phyloP scores from a whole-genome alignment of 2,888 invertebrate species.

The Tipula confusa region DNA sequence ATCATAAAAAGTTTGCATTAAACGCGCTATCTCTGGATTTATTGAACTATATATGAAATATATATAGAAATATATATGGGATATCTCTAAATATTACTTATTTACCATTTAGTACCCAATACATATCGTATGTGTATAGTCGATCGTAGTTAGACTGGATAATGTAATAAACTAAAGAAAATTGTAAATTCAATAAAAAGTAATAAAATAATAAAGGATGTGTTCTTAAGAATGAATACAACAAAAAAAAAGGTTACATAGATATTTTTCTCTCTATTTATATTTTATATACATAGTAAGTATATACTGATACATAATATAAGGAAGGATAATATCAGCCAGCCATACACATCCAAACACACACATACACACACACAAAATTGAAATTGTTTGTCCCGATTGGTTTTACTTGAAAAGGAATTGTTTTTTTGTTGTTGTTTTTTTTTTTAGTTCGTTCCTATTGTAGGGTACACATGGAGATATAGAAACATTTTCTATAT shows the following conservation, averaged over 20 bases:
- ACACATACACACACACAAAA: not conserved
- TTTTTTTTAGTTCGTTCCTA: not conserved
- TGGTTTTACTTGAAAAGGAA: not conserved
- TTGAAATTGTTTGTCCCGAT: constrained; percentile 6
- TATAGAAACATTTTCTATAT: not conserved
- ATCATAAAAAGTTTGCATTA: no score
- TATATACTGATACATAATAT: not conserved
- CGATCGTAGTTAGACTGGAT: not conserved
- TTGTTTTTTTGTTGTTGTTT: no score
- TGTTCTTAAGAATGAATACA: not conserved
- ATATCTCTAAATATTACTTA: not conserved
- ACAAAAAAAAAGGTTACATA: not conserved
- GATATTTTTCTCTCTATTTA: not conserved
- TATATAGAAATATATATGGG: no score
- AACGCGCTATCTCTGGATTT: no score
- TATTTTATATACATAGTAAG: no score
- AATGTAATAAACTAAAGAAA: not conserved
- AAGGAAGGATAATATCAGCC: not conserved
- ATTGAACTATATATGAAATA: no score
- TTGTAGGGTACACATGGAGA: not conserved
- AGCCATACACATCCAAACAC: not conserved
- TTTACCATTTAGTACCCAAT: not conserved
- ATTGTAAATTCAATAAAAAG: not conserved
- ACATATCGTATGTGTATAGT: not conserved
- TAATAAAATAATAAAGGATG: constrained; percentile 9